Evolutionary conservation across 2,113 vertebrate species (phyloP), one percentile per base, ranked within the genome.

Genomic region (Rallus limicola): DNA sequence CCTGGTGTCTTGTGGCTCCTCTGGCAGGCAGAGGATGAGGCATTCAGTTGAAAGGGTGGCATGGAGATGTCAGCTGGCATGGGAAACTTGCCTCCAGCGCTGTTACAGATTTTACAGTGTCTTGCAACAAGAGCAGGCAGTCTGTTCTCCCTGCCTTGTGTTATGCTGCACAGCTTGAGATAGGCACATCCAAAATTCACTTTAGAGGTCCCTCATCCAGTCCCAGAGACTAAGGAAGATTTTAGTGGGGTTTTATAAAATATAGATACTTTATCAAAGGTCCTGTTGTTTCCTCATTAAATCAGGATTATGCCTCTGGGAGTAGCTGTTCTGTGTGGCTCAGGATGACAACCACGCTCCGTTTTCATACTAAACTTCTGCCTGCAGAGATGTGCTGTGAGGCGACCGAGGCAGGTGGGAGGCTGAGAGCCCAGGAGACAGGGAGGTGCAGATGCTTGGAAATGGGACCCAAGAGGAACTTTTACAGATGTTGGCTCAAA

Each of bases 231-330:
- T 36, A 53, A 84, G 74, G 92, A 81, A 86, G 82, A 53, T 64
- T 89, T 64, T 84, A 71, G 33, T 8, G 42, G 48, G 65, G 69
- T 77, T 92, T 82, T 92, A 14, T 48, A 68, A 84, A 60, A 85
- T 94, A 26, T 79, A 24, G 68, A 20, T 58, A 63, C 72, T 84
- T 88, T 93, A 84, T 94, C 90, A 91, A 84, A 88, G 44, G 34
- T 81, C 77, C 58, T 64, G 36, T 88, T 92, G 80, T 94, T 93
- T 82, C 85, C 53, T 92, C 76, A 34, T 89, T 88, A 89, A 95
- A 94, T 75, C 72, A 50, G 86, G 88, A 91, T 96, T 94, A 76
- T 89, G 44, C 83, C 65, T 56, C 58, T 88, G 88, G 83, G 88
- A 71, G 94, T 92, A 84, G 55, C 72, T 77, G 70, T 92, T 94